Evolutionary conservation across 1,140 invertebrate genomes (phyloP), one percentile per base, ranked within the genome.

Genomic region (Steinernema khuongi): DNA sequence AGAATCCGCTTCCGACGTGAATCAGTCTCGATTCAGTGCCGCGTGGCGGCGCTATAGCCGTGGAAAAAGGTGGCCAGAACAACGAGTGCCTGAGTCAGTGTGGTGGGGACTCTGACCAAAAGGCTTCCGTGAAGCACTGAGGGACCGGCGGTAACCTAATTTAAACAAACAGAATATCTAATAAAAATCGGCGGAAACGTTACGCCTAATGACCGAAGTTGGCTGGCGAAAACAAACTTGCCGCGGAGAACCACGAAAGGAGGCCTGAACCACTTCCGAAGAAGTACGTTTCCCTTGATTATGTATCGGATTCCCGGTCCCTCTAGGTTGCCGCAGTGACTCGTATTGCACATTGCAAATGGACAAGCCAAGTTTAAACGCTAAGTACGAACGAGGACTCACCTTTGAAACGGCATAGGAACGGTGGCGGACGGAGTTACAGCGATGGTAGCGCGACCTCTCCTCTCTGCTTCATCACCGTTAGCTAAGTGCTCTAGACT

Each of bases 141-240:
- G 50, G 50, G 50, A 60, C 50, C 50, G 11, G n/a, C n/a, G 26
- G 50, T 60, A 60, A 60, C 22, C 50, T 60, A 60, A 60, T 60
- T 60, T 60, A 60, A 60, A 60, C 50, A 60, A 60, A 60, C 50
- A 60, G 50, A 60, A 60, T 60, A 60, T 60, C 50, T 22, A 60
- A 60, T 60, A 60, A 60, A 60, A 60, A 60, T 60, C 50, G 7
- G 50, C 50, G 50, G 50, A 60, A 7, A 60, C 50, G 14, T 60
- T 60, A 60, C 19, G 7, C 50, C 50, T 7, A 60, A 60, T 60
- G 50, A n/a, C 50, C 50, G 36, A 60, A 14, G 50, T 60, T 60
- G 50, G 50, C 11, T 22, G 19, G 4, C 50, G 50, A 60, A 60
- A 60, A 60, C 50, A 60, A 60, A 4, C 22, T 60, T 22, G 11